phyloP scores from a whole-genome alignment of 2,888 invertebrate species.

The Panopea generosa region DNA sequence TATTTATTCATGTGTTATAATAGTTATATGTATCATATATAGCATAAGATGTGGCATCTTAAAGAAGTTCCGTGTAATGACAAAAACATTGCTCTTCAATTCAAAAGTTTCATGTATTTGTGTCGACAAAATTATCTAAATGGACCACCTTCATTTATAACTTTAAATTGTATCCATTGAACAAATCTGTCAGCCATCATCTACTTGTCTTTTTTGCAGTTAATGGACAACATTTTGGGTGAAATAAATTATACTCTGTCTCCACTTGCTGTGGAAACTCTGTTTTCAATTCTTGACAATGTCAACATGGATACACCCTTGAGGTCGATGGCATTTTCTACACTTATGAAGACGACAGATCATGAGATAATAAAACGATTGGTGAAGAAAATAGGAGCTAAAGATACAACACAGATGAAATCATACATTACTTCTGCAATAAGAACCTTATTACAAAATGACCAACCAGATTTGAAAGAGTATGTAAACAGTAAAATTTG shows the following conservation, averaged over 20 bases:
- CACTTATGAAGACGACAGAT: constrained; percentile 55
- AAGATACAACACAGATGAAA: constrained; percentile 54
- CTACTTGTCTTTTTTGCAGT: constrained; percentile 24
- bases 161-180: too few species aligned
- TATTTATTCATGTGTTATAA: too few species aligned
- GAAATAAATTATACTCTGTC: too few species aligned
- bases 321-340: constrained; percentile 59
- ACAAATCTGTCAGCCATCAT: too few species aligned
- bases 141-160: too few species aligned
- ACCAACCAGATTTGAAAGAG: constrained; percentile 52
- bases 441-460: constrained; percentile 58
- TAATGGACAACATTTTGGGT: background rate
- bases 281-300: constrained; percentile 42
- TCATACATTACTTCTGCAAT: constrained; percentile 63
- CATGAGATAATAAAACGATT: constrained; percentile 36
- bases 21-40: too few species aligned
- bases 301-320: constrained; percentile 21
- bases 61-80: too few species aligned
- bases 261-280: background rate
- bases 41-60: too few species aligned
- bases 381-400: constrained; percentile 25
- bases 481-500: constrained; percentile 18
- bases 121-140: too few species aligned
- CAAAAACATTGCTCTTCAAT: too few species aligned
- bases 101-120: too few species aligned